These are phyloP conservation scores for Lepidocyrtinus sp. DNA, from an alignment of 2,888 invertebrate species.

Conservation along the genomic window DNA sequence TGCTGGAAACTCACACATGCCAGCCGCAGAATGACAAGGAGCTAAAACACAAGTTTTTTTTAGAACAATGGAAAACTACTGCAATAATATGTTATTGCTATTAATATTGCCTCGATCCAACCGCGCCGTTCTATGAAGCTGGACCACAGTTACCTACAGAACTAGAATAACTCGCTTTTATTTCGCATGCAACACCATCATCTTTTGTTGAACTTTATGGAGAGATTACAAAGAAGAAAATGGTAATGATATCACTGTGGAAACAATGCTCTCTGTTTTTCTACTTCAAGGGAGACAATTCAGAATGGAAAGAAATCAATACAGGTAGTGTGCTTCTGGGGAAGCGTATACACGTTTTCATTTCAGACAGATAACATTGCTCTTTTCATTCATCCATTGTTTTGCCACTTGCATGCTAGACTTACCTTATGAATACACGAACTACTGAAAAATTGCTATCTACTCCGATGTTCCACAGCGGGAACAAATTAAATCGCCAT, in stretches of 20 bases:
- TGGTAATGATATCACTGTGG: background rate
- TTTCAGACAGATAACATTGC: background rate
- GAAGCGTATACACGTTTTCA: conserved; percentile 3
- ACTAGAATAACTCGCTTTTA: too few species aligned
- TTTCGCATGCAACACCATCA: background rate
- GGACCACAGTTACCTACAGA: conserved; percentile 39
- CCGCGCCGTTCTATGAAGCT: conserved; percentile 36
- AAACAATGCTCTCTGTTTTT: too few species aligned
- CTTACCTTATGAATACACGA: conserved; percentile 21
- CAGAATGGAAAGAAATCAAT: background rate
- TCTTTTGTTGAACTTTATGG: background rate
- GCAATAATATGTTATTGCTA: conserved; percentile 51
- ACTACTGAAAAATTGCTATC: background rate
- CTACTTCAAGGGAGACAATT: background rate
- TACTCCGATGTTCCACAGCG: conserved; percentile 26
- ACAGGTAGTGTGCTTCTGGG: background rate
- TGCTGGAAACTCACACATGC: too few species aligned
- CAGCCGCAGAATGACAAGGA: background rate
- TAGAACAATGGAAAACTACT: conserved; percentile 40
- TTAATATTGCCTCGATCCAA: conserved; percentile 46
- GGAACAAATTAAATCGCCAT: conserved; percentile 61
- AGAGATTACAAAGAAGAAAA: conserved; percentile 1
- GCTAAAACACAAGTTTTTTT: background rate
- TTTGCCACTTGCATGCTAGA: conserved; percentile 23
- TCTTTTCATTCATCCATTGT: background rate